A percentile compares a stretch with the other conserved stretches of the same genome.
phyloP scores from a whole-genome alignment of 2,797 vertebrate genomes.

The Caiman crocodilus region DNA sequence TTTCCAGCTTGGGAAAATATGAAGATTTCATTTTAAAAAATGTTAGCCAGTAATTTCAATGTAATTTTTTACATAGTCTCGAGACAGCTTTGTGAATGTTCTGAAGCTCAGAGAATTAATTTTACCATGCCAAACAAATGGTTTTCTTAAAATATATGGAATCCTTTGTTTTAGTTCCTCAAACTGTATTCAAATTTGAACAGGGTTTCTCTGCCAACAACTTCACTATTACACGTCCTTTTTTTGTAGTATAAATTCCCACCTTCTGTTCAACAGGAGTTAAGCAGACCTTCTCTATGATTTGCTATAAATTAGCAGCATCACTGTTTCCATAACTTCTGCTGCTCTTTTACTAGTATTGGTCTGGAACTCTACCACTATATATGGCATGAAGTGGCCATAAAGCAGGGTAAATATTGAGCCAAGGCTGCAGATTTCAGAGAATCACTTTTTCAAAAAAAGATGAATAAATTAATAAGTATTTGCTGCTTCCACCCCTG shows the following conservation, averaged over 20 bases:
- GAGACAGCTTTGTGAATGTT: not conserved
- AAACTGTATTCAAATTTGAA: not conserved
- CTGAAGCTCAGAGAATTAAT: not conserved
- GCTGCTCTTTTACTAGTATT: not conserved
- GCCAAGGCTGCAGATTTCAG: slow-evolving; percentile 9
- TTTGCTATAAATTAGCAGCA: not conserved
- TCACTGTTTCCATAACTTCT: not conserved
- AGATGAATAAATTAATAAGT: not conserved
- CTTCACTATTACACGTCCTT: not conserved
- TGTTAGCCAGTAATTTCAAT: slow-evolving; percentile 13
- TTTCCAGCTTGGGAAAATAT: no score
- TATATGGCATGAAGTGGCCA: not conserved
- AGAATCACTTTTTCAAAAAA: slow-evolving; percentile 28
- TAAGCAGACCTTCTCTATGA: not conserved
- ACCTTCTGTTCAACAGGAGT: not conserved
- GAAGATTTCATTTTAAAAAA: no score
- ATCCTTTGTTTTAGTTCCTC: rapidly evolving
- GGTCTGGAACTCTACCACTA: not conserved
- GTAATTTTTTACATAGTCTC: not conserved
- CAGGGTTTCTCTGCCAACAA: not conserved
- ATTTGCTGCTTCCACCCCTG: slow-evolving; percentile 16
- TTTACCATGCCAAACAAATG: rapidly evolving
- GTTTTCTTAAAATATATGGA: rapidly evolving
- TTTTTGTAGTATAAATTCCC: not conserved
- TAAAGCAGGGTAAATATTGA: not conserved